Conservation (phyloP, 2,888 invertebrate species). For the Dryococelus australis region DNA sequence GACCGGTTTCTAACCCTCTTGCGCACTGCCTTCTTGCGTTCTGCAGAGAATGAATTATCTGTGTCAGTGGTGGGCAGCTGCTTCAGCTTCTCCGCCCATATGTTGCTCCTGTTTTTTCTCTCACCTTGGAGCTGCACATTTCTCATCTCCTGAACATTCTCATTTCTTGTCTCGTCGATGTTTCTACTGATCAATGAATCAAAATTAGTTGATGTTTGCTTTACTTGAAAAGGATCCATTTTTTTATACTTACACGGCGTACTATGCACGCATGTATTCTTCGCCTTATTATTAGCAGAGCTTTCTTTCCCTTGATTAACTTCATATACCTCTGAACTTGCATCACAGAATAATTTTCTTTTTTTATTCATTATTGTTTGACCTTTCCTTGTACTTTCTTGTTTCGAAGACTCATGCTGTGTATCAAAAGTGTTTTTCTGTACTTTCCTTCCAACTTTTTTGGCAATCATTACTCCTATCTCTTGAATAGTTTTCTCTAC, state of each 20-base stretch:
- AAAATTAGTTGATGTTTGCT: no score
- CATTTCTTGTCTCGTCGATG: neutral
- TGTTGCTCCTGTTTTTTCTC: neutral
- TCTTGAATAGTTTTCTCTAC: neutral
- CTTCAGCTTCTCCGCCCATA: neutral
- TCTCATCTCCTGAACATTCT: no score
- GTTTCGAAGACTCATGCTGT: neutral
- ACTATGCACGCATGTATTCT: neutral
- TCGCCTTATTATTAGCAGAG: neutral
- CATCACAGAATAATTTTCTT: neutral
- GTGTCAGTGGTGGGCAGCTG: neutral
- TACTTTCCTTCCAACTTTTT: neutral
- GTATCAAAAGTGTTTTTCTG: neutral
- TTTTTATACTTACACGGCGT: neutral
- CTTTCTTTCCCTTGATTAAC: neutral
- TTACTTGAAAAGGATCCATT: neutral
- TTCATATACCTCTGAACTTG: neutral
- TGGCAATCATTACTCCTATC: neutral
- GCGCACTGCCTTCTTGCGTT: neutral
- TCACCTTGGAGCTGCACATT: no score
- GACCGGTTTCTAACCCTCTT: neutral
- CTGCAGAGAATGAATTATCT: neutral
- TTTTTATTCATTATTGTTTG: neutral
- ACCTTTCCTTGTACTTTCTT: neutral
- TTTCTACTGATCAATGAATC: neutral